A percentile compares a stretch with the other conserved stretches of the same genome.
These are phyloP conservation scores for Dinoponera quadriceps DNA, from an alignment of 1,140 invertebrate genomes.

Conservation along the genomic window DNA sequence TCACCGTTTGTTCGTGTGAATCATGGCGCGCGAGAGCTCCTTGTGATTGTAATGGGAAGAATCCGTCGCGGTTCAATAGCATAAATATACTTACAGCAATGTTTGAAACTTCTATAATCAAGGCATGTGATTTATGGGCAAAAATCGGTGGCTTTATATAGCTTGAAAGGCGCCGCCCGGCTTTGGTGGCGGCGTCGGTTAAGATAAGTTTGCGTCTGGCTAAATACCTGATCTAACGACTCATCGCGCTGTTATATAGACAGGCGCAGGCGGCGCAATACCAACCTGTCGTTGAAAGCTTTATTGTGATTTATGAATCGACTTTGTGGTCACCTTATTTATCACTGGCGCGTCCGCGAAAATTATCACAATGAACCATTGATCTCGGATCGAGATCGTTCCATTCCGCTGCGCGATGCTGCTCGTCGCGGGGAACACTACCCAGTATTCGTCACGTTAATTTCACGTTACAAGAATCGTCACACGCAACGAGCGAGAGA, in stretches of 20 bases:
- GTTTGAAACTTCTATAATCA: conserved; percentile 78
- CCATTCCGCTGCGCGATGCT: not conserved
- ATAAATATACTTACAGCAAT: conserved; percentile 75
- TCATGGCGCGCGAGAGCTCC: conserved; percentile 66
- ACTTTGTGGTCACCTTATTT: conserved; percentile 51
- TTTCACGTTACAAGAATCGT: not conserved
- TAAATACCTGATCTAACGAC: conserved; percentile 76
- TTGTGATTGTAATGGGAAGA: conserved; percentile 67
- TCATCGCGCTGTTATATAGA: conserved; percentile 66
- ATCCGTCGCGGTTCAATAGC: conserved; percentile 66
- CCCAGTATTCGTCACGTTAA: not conserved
- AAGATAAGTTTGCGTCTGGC: conserved; percentile 69
- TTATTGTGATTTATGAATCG: conserved; percentile 59
- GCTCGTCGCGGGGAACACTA: not conserved
- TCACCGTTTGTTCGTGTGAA: conserved; percentile 56
- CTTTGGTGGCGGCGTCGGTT: conserved; percentile 57
- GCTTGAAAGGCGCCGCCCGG: conserved; percentile 65
- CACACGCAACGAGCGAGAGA: not conserved
- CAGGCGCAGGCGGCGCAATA: conserved; percentile 37
- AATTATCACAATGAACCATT: conserved; percentile 6
- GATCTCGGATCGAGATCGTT: conserved; percentile 16
- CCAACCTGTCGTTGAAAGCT: conserved; percentile 61
- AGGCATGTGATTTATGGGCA: conserved; percentile 77
- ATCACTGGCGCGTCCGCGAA: conserved; percentile 30
- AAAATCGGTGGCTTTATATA: conserved; percentile 77